Evolutionary conservation across 1,140 invertebrate genomes (phyloP), one percentile per base, ranked within the genome.

Genomic region (Bombus pyrosoma): DNA sequence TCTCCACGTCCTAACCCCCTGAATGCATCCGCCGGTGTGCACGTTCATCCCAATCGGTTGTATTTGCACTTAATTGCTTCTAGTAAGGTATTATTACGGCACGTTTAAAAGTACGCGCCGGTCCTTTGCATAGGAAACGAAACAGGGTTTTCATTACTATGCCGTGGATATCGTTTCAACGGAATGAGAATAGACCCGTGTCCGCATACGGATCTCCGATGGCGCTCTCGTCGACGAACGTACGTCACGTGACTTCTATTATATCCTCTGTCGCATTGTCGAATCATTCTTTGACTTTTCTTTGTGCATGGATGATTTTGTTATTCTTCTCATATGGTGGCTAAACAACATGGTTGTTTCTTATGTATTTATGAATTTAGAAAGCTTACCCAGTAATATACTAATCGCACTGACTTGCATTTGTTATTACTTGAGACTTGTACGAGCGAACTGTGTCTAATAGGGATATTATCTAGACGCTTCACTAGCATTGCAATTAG

Each of bases 1-100:
- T 72, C 76, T 71, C 66, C 47, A n/a, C n/a, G 32, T 53, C 28
- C 81, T 64, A 79, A 79, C 62, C 66, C 74, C 62, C 39, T n/a
- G 53, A 62, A 62, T 72, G 76, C 66, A 62, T 84, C 76, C 76
- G 83, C 41, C 22, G 53, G 69, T 73, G 37, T 41, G 79, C 79
- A 74, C 88, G 83, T 88, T 89, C 83, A 73, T 86, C 75, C 80
- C 76, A 78, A 89, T 89, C 87, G 84, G 73, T 78, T 89, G 87
- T 89, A 85, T 89, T 89, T 89, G 81, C 85, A 82, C 85, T 87
- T 90, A 90, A 90, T 90, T 89, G 81, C 89, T 87, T 87, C 85
- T 87, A 85, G 43, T 82, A 81, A 83, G 82, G 84, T 87, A 87
- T 90, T 90, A 89, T 89, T 81, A 83, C 80, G 73, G 39, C 71